phyloP scores from a whole-genome alignment of 2,888 invertebrate species.

The Ennomos fuscantarius region DNA sequence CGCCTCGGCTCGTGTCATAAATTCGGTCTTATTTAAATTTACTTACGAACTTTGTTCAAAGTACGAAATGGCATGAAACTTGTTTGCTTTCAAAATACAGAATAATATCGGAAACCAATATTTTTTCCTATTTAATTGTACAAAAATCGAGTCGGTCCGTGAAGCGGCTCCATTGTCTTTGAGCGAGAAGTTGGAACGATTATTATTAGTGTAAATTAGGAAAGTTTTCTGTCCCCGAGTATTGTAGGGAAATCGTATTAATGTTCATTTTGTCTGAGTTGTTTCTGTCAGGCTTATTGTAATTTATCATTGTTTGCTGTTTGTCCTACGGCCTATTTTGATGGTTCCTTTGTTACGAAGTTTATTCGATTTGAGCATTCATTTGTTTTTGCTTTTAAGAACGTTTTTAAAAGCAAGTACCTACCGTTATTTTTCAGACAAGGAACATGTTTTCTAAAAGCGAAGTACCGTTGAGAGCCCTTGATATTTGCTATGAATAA shows the following conservation, averaged over 20 bases:
- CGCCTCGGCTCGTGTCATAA: constrained; percentile 16
- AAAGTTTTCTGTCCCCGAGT: constrained; percentile 39
- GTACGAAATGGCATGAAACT: constrained; percentile 27
- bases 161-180: constrained; percentile 30
- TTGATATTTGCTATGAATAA: too few species aligned
- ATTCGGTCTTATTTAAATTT: constrained; percentile 25
- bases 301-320: constrained; percentile 49
- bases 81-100: constrained; percentile 27
- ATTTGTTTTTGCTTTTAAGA: neutral
- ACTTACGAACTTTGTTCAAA: constrained; percentile 31
- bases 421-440: too few species aligned
- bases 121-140: constrained; percentile 28
- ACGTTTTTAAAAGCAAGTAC: too few species aligned
- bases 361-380: constrained; percentile 15
- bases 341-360: constrained; percentile 25
- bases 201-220: constrained; percentile 45
- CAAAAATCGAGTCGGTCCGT: constrained; percentile 24
- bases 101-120: constrained; percentile 41
- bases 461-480: too few species aligned
- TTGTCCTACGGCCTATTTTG: constrained; percentile 32
- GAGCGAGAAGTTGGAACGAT: constrained; percentile 25
- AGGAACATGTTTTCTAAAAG: too few species aligned
- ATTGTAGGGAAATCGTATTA: constrained; percentile 40
- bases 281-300: constrained; percentile 40
- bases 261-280: constrained; percentile 41